phyloP scores from a whole-genome alignment of 1,140 invertebrate species.

The Meteorus sp. region DNA sequence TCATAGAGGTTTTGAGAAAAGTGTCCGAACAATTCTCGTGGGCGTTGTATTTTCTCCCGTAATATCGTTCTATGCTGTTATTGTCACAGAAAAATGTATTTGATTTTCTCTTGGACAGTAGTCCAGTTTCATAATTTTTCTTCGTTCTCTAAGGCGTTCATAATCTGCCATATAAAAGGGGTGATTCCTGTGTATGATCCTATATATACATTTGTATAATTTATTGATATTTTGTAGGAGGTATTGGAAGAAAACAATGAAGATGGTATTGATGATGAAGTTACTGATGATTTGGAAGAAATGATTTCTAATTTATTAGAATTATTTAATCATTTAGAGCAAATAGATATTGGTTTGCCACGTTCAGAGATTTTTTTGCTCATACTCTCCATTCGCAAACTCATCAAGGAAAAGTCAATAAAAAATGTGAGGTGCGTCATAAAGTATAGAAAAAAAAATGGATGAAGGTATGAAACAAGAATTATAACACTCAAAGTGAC shows the following conservation, averaged over 20 bases:
- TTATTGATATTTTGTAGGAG: too few species aligned
- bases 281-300: conserved; percentile 46
- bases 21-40: too few species aligned
- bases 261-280: conserved; percentile 48
- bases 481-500: not conserved
- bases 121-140: too few species aligned
- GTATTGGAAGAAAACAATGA: conserved; percentile 18
- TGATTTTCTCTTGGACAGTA: too few species aligned
- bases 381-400: conserved; percentile 65
- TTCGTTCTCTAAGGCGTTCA: too few species aligned
- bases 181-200: too few species aligned
- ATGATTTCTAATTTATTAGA: conserved; percentile 55
- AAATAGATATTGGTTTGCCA: conserved; percentile 64
- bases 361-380: conserved; percentile 64
- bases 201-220: too few species aligned
- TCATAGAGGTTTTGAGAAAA: too few species aligned
- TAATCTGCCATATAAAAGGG: too few species aligned
- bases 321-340: conserved; percentile 60
- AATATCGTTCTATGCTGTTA: too few species aligned
- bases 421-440: conserved; percentile 60
- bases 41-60: too few species aligned
- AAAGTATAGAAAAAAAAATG: not conserved
- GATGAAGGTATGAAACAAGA: not conserved
- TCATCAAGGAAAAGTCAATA: conserved; percentile 60
- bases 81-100: too few species aligned